Conservation (phyloP, 2,888 invertebrate genomes). For the Melieria picta region DNA sequence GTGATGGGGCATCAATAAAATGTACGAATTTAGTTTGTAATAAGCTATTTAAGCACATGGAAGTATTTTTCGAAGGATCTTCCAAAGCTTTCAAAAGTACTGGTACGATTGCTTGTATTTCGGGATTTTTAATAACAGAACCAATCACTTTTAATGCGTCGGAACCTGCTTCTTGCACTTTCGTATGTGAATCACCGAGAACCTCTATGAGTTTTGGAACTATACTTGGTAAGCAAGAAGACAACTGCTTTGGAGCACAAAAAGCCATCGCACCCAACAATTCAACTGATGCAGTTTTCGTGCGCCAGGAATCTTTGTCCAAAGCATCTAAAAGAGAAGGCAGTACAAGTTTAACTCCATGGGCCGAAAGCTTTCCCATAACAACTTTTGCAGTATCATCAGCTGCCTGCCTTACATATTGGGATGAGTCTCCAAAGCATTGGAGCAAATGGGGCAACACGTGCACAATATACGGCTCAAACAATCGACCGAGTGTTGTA, state of each 20-base stretch:
- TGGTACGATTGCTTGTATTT: slow-evolving; percentile 94
- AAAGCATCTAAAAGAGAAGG: slow-evolving; percentile 92
- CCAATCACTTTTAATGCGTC: slow-evolving; percentile 96
- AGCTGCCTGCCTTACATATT: slow-evolving; percentile 94
- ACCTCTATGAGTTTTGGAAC: slow-evolving; percentile 98
- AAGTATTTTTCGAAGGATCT: slow-evolving; percentile 96
- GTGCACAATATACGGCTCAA: slow-evolving; percentile 99
- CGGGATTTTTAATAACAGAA: slow-evolving; percentile 97
- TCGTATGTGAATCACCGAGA: slow-evolving; percentile 95
- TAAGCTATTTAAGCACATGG: slow-evolving; percentile 89
- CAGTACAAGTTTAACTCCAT: slow-evolving; percentile 96
- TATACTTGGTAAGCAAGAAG: slow-evolving; percentile 96
- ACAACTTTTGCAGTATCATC: slow-evolving; percentile 97
- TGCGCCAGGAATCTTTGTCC: slow-evolving; percentile 98
- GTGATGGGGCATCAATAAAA: slow-evolving; percentile 98
- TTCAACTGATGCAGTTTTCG: slow-evolving; percentile 96
- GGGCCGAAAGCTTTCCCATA: slow-evolving; percentile 93
- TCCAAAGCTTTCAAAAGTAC: slow-evolving; percentile 89
- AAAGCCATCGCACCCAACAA: slow-evolving; percentile 97
- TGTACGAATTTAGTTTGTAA: slow-evolving; percentile 98
- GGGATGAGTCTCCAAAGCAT: slow-evolving; percentile 95
- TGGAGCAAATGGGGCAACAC: slow-evolving; percentile 93
- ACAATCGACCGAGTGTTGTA: slow-evolving; percentile 86
- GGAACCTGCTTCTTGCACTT: slow-evolving; percentile 96
- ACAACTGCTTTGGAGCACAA: slow-evolving; percentile 98